phyloP scores from a whole-genome alignment of 2,888 invertebrate genomes.

The Erebia epiphron region DNA sequence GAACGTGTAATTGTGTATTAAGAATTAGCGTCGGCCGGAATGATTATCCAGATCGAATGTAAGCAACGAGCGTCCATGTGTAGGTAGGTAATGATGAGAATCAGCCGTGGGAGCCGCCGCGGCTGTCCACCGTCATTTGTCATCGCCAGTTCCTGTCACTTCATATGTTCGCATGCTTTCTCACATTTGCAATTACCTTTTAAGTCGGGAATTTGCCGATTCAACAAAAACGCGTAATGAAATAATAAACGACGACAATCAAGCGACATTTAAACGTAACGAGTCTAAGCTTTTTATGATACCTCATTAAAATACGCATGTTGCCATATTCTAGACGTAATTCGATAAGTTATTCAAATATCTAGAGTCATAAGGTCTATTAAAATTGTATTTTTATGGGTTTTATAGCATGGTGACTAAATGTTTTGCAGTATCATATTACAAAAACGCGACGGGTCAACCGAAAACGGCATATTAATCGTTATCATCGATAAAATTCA shows the following conservation, averaged over 20 bases:
- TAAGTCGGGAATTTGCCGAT: constrained; percentile 68
- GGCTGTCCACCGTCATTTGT: constrained; percentile 67
- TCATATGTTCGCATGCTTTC: constrained; percentile 67
- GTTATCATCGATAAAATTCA: constrained; percentile 54
- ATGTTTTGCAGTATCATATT: constrained; percentile 56
- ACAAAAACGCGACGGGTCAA: constrained; percentile 56
- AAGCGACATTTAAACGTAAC: constrained; percentile 43
- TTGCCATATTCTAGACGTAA: constrained; percentile 34
- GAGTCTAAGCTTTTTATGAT: constrained; percentile 41
- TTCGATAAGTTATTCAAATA: constrained; percentile 42
- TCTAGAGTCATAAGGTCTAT: constrained; percentile 47
- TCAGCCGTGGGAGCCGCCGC: constrained; percentile 65
- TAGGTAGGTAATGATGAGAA: constrained; percentile 64
- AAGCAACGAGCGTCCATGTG: constrained; percentile 43
- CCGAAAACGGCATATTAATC: constrained; percentile 64
- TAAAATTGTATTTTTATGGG: constrained; percentile 38
- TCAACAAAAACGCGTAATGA: constrained; percentile 57
- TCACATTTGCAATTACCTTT: constrained; percentile 75
- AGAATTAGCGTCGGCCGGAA: constrained; percentile 44
- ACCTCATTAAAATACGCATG: constrained; percentile 29
- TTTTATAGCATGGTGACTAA: constrained; percentile 21
- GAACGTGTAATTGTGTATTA: constrained; percentile 43
- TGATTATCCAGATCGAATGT: constrained; percentile 50
- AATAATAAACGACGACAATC: constrained; percentile 60
- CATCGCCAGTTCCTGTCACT: constrained; percentile 74